A percentile compares a stretch with the other conserved stretches of the same genome.
Conservation (phyloP, 2,797 vertebrate species). For the Falco peregrinus region DNA sequence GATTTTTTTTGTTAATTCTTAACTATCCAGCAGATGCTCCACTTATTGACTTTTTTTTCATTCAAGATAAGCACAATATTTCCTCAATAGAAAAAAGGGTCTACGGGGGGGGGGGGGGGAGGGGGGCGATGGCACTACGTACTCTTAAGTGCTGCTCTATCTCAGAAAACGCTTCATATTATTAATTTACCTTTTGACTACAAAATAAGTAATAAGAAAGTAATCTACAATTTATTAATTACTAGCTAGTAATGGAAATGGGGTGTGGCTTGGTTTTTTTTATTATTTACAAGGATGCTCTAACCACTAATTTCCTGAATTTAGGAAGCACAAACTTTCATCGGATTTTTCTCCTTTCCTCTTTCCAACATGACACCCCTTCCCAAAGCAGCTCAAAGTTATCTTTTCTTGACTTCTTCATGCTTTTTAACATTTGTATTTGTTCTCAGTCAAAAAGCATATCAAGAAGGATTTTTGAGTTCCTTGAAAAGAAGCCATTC, state of each 20-base stretch:
- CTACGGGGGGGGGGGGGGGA: too few relatives aligned
- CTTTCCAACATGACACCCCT: background rate
- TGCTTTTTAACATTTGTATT: background rate
- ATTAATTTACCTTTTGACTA: background rate
- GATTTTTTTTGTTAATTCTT: too few relatives aligned
- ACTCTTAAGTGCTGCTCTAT: too few relatives aligned
- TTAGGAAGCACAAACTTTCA: background rate
- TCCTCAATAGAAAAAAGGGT: conserved; percentile 25
- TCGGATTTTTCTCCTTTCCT: background rate
- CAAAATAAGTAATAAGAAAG: background rate
- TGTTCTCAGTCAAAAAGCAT: background rate
- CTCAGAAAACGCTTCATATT: background rate
- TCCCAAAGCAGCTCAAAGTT: background rate
- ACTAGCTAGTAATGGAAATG: background rate
- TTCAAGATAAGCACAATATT: conserved; percentile 52
- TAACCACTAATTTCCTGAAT: background rate
- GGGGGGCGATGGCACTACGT: too few relatives aligned
- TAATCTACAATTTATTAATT: background rate
- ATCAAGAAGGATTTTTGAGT: background rate
- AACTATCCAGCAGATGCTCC: conserved; percentile 1
- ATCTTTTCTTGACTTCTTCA: background rate
- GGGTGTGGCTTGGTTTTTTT: background rate
- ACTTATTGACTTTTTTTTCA: conserved; percentile 58
- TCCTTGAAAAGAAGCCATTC: background rate
- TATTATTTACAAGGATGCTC: background rate